A percentile compares a stretch with the other conserved stretches of the same genome.
Conservation (phyloP, 1,140 invertebrate species). For the Adelges cooleyi region DNA sequence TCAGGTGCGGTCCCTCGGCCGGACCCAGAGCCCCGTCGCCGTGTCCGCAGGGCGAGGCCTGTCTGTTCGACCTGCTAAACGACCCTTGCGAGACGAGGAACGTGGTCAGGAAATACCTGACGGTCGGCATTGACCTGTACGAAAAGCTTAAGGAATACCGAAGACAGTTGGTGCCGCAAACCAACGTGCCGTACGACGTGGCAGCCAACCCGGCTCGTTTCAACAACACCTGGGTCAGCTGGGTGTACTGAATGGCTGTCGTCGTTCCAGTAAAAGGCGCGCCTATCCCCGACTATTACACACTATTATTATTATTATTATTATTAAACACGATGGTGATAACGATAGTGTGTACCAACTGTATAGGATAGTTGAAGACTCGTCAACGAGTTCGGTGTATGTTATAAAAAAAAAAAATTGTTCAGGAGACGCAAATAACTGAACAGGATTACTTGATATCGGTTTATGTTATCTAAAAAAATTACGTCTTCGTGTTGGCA, state of each 20-base stretch:
- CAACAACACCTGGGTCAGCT: constrained; percentile 43
- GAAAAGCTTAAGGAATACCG: constrained; percentile 38
- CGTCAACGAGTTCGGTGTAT: too few relatives aligned
- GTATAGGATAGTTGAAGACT: too few relatives aligned
- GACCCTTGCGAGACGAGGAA: constrained; percentile 59
- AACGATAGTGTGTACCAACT: too few relatives aligned
- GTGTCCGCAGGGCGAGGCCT: constrained; percentile 38
- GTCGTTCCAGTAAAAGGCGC: too few relatives aligned
- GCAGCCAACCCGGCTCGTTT: constrained; percentile 40
- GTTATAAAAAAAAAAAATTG: too few relatives aligned
- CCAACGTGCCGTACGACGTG: constrained; percentile 37
- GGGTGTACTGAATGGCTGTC: constrained; percentile 32
- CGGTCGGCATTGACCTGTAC: constrained; percentile 39
- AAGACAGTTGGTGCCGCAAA: constrained; percentile 37
- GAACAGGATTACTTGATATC: too few relatives aligned
- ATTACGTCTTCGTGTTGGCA: too few relatives aligned
- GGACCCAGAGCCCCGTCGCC: constrained; percentile 27
- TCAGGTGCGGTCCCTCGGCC: constrained; percentile 30
- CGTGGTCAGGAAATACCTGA: constrained; percentile 40
- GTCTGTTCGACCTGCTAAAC: constrained; percentile 50
- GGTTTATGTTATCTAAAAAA: too few relatives aligned
- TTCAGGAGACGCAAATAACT: too few relatives aligned
- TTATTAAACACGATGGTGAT: too few relatives aligned
- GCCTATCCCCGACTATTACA: too few relatives aligned
- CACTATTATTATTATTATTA: too few relatives aligned